Base-by-base conservation (phyloP, 2,888 invertebrate genomes). In the Mythimna pallens region DNA sequence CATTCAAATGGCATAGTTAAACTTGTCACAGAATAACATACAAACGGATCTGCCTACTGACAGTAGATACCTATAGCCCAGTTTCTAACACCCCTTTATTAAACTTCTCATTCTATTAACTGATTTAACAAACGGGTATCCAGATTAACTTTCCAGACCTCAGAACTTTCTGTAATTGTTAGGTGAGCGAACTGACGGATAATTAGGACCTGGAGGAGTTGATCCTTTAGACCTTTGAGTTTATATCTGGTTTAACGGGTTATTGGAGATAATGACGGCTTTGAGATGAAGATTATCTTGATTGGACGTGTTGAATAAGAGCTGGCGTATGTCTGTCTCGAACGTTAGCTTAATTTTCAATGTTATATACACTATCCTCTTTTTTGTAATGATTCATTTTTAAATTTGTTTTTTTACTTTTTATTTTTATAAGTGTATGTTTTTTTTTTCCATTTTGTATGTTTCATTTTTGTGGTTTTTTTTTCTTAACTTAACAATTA, bases 101-200 rank as follows among this genome's bases (percentile, higher is more conserved):
- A 67, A 80, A 78, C 61, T 80, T 80, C 62, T 52, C 65, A 70
- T 70, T 74, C 78, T 68, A 76, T 76, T 66, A 81, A 71, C 62
- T 69, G 76, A 66, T 73, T 80, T 65, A 61, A 64, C 76, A 76
- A 73, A 71, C 73, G 70, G 73, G 50, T 76, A 63, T 63, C 64
- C 66, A 66, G 68, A 76, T 78, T 70, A 77, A 82, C 70, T 82
- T 73, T 62, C 40, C 69, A 80, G 66, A 73, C 73, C 73, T 76
- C 73, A 68, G 25, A 84, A 82, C 73, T 82, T 77, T 65, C 34
- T 66, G 61, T 79, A 83, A 85, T 83, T 82, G 76, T 76, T 80
- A 76, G 75, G 58, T 76, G 77, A 77, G 69, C 52, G 76, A 68
- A 68, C 70, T 76, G 70, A 63, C 57, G 75, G 67, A 69, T 81